These are phyloP conservation scores for Caerostris darwini DNA, from an alignment of 1,140 invertebrate species.

Conservation along the genomic window DNA sequence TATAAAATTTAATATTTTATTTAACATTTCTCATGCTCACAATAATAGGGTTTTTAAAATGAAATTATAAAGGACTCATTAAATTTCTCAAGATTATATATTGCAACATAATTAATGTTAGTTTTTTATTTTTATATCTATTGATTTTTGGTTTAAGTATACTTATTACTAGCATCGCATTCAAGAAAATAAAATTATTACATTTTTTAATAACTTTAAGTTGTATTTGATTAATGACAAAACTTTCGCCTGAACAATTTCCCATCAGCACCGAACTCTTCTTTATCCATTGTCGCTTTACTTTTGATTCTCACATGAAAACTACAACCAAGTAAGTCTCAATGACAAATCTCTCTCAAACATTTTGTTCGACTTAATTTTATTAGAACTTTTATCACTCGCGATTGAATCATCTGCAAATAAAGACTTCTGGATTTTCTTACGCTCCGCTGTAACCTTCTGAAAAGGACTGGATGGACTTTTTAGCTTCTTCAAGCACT, in stretches of 20 bases:
- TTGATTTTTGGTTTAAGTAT: too few relatives aligned
- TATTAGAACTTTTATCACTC: conserved; percentile 2
- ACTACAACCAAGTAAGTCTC: not conserved
- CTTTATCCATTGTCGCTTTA: not conserved
- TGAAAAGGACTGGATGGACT: not conserved
- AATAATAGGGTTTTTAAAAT: too few relatives aligned
- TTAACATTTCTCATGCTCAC: too few relatives aligned
- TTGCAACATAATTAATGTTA: too few relatives aligned
- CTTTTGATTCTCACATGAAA: not conserved
- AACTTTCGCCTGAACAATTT: not conserved
- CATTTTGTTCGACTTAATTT: conserved; percentile 8
- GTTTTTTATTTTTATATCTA: too few relatives aligned
- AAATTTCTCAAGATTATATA: too few relatives aligned
- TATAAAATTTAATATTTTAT: too few relatives aligned
- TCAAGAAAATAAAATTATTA: too few relatives aligned
- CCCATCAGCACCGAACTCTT: not conserved
- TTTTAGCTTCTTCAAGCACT: conserved; percentile 14
- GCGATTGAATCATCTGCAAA: conserved; percentile 22
- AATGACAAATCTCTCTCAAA: not conserved
- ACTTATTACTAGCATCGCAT: too few relatives aligned
- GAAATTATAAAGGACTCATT: too few relatives aligned
- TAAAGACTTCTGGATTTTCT: conserved; percentile 16
- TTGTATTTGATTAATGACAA: not conserved
- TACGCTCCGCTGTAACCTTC: not conserved
- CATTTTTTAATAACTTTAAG: too few relatives aligned